Base-by-base conservation (phyloP, 2,113 vertebrate species). In the Gopherus flavomarginatus region DNA sequence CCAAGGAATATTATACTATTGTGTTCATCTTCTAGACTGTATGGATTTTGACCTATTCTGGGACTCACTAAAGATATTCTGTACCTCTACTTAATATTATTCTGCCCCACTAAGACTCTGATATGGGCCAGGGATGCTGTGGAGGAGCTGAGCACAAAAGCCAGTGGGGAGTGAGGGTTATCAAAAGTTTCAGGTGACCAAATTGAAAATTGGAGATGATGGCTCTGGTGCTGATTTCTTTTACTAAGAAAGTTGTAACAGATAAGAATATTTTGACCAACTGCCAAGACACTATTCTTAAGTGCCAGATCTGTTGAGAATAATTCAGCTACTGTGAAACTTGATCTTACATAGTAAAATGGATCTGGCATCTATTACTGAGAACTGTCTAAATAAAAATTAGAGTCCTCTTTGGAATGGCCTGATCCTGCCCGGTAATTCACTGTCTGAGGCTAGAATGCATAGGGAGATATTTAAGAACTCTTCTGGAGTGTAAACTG, bases 91-190 rank as follows among this genome's bases (percentile, higher is more conserved):
- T 29, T 42, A 38, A 44, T 56, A 42, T 56, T 29, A 53, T 17
- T 38, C 13, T 54, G 24, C 77, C 50, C 75, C 53, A 81, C 54
- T 82, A 0, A 79, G 88, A 8, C 6, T 50, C 29, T 11, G 21
- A 12, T 9, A 0, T 4, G 65, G 53, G 57, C 26, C 27, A 11
- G 27, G 26, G 53, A 38, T 81, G 44, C 79, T 2, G 0, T 57
- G 11, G 31, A 83, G 13, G 54, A 19, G n/a, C 59, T 38, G n/a
- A 72, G n/a, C 83, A 1, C 1, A 4, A 13, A 3, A 13, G 53
- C 1, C 2, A 44, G 72, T 56, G 85, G 83, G 22, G 77, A 84
- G 47, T 42, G 3, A 8, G 42, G 27, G 2, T 85, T 81, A 29
- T 56, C 22, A 2, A 3, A 84, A 95, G 35, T 17, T 1, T 53